Base-by-base conservation (phyloP, 2,113 vertebrate genomes). In the Ramphastos sulfuratus region DNA sequence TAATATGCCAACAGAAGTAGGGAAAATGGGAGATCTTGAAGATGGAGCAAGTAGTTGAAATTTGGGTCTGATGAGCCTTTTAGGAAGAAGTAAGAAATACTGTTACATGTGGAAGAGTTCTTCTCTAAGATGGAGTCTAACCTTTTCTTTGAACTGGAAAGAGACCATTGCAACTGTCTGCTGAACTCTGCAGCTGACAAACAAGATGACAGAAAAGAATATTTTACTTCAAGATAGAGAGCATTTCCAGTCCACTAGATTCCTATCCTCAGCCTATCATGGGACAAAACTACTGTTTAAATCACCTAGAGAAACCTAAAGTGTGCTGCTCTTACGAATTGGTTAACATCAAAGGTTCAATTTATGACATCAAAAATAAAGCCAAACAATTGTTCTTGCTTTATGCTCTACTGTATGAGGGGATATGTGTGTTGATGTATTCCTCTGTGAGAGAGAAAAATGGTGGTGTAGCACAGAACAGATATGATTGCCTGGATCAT, bases 401-500 rank as follows among this genome's bases (percentile, higher is more conserved):
- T 89, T 78, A 67, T 89, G 31, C 27, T 89, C 2, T 87, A 15
- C 18, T 61, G 12, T 72, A 78, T 78, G 48, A 58, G 21, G 8
- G 4, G 1, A 28, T 10, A 10, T 27, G 10, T 55, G 27, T 67
- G 30, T 54, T 48, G 13, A 79, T 56, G 6, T 77, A 25, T 82
- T 54, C 55, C 75, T 81, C 5, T 56, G 24, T 92, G 31, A 54
- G 42, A 77, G 48, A 87, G 90, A 80, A 77, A 92, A 85, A 82
- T 59, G 24, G 33, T 82, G 70, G 60, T 77, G 61, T 91, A 94
- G 80, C 61, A 75, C 85, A 83, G 54, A 90, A 64, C 52, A 85
- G 58, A 44, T 94, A 56, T 48, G 79, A 39, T 78, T 78, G 54
- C 20, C 27, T 91, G 89, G 85, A 89, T 94, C 61, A 67, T 94